Conservation (phyloP, 2,113 vertebrate genomes). For the Vireo altiloquus region DNA sequence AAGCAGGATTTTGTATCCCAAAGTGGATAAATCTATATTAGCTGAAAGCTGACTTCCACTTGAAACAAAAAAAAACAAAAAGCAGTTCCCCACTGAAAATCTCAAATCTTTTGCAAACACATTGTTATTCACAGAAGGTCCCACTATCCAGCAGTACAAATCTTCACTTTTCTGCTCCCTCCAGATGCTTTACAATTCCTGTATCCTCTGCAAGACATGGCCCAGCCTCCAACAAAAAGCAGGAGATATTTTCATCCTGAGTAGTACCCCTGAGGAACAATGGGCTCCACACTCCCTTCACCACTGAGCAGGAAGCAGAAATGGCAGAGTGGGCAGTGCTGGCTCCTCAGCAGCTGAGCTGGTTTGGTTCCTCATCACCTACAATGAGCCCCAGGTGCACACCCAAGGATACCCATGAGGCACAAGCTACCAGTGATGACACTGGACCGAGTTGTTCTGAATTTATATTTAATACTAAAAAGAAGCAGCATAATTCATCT, state of each 20-base stretch:
- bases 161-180: background rate
- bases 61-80: conserved; percentile 17
- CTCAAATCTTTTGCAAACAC: background rate
- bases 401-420: background rate
- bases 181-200: background rate
- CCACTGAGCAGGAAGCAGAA: background rate
- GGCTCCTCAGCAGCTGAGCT: background rate
- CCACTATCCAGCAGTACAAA: background rate
- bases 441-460: background rate
- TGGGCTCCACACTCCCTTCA: rapidly evolving
- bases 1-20: conserved; percentile 41
- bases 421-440: background rate
- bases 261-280: rapidly evolving
- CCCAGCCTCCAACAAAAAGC: background rate
- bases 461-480: background rate
- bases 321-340: background rate
- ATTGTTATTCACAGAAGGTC: conserved; percentile 10
- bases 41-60: conserved; percentile 34
- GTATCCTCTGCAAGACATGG: background rate
- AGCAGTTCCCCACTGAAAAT: conserved; percentile 1
- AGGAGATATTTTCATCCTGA: background rate
- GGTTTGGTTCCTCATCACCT: background rate
- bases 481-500: background rate
- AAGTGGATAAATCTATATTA: conserved; percentile 52
- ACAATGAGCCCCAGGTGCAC: background rate